Evolutionary conservation across 2,888 invertebrate species (phyloP), one percentile per base, ranked within the genome.

Genomic region (Macrophya alboannulata): DNA sequence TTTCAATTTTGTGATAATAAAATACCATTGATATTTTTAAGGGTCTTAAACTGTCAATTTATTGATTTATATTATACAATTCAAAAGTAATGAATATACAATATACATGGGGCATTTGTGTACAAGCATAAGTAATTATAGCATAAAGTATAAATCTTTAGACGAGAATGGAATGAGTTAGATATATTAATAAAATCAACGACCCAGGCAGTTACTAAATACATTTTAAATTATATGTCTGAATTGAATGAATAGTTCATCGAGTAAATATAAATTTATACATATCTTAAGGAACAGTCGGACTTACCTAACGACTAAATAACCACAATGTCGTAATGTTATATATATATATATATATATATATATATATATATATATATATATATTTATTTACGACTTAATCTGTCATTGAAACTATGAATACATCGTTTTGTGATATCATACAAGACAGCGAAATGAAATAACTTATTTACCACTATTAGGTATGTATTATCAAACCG

Each of bases 71-170:
- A 68, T 59, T 71, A 82, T 25, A 81, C 31, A 40, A 71, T 85
- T 68, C 31, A 71, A 71, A 68, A 43, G 17, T 85, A 86, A 86
- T 85, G 84, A 74, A 45, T 37, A 59, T 71, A 85, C 71, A 76
- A 77, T 59, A 76, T 85, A 79, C 81, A 84, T 85, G 84, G 86
- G 86, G 83, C 81, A 62, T 86, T 85, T 43, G 40, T 76, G 5
- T 74, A 48, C 15, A 48, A 9, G 51, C 59, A 45, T 43, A 85
- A 25, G 84, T 79, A 86, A 88, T 31, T 31, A 31, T 87, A 87
- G 87, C 84, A 85, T 86, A 86, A 86, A 65, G 77, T 84, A 81
- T 86, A 83, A 84, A n/a, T 85, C 87, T 77, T 86, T 59, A 84
- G 62, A 85, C 45, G 68, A 79, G 79, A 76, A 87, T 87, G 77